Percentiles rank a stretch among this genome's conserved stretches.
Conservation (phyloP, 1,140 invertebrate species). For the Chlorops oryzae region DNA sequence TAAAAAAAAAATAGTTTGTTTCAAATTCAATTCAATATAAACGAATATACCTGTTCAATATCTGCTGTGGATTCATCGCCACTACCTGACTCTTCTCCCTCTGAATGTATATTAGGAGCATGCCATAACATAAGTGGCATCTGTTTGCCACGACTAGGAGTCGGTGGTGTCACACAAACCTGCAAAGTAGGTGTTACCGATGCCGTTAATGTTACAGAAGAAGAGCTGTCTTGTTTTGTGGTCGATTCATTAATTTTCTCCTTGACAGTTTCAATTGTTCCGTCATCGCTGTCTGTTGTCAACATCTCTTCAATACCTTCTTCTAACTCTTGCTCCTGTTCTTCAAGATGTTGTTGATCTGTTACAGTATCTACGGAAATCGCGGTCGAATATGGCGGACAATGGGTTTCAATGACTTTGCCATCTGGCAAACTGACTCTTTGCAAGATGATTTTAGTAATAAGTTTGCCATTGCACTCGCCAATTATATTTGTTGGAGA, state of each 20-base stretch:
- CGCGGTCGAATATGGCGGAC: constrained; percentile 1
- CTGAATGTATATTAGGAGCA: constrained; percentile 14
- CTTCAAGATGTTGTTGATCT: constrained; percentile 5
- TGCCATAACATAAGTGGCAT: constrained; percentile 18
- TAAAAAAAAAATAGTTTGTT: too few species aligned
- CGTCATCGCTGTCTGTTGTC: background rate
- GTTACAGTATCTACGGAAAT: constrained; percentile 8
- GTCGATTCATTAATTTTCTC: too few species aligned
- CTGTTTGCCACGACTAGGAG: constrained; percentile 15
- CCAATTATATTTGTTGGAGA: constrained; percentile 18
- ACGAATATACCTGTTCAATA: constrained; percentile 9
- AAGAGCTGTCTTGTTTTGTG: background rate
- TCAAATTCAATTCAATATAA: too few species aligned
- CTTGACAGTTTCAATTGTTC: too few species aligned
- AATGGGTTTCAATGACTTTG: background rate
- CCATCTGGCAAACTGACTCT: constrained; percentile 8
- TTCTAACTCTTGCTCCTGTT: background rate
- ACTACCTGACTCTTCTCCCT: constrained; percentile 18
- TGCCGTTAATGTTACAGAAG: background rate
- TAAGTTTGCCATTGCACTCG: constrained; percentile 22
- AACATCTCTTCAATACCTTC: too few species aligned
- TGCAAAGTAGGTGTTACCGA: background rate
- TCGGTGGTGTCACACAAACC: constrained; percentile 3
- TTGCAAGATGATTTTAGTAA: constrained; percentile 23
- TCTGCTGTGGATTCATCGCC: constrained; percentile 14